Evolutionary conservation across 2,888 invertebrate species (phyloP), one percentile per base, ranked within the genome.

Genomic region (Protophormia terraenovae): DNA sequence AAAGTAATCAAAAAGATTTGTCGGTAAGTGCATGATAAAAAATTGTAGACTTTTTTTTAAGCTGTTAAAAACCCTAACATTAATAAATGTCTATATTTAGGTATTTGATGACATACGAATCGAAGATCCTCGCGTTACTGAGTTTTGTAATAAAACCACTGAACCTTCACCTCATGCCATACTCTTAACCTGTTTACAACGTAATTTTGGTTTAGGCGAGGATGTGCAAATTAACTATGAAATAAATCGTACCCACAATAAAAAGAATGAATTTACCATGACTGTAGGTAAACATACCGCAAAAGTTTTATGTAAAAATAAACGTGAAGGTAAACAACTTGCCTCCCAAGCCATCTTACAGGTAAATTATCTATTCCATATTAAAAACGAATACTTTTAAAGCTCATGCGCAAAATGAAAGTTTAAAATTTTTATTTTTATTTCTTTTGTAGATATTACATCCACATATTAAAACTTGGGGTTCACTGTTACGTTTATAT

Each of bases 111-210:
- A 97, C 92, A 97, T 99, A 87, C 95, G 96, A 88, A 97, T 99
- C 77, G 97, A 97, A 91, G 99, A 99, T 94, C 98, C 98, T 0
- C 95, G 99, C 87, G 97, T 99, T 32, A 95, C 97, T 58, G 98
- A 98, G 93, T 96, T 99, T 92, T 99, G 98, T 93, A 96, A 96
- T n/a, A 98, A 98, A 92, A 97, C 98, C 0, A 98, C 98, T 64
- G 98, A 99, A 93, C 98, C 98, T 0, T 96, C 97, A 10, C 99
- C 99, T 0, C 98, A 98, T 93, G 97, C 98, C 88, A 97, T 99
- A 86, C 94, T 99, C 75, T 94, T 98, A 62, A 98, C 98, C 5
- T 98, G 98, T 90, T 94, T 98, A 82, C 96, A 98, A 91, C 93
- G 98, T 87, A 98, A 99, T 93, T 98, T 97, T 92, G 98, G 98